Evolutionary conservation across 2,888 invertebrate genomes (phyloP).

Genomic region (Chaitophorus viminalis): DNA sequence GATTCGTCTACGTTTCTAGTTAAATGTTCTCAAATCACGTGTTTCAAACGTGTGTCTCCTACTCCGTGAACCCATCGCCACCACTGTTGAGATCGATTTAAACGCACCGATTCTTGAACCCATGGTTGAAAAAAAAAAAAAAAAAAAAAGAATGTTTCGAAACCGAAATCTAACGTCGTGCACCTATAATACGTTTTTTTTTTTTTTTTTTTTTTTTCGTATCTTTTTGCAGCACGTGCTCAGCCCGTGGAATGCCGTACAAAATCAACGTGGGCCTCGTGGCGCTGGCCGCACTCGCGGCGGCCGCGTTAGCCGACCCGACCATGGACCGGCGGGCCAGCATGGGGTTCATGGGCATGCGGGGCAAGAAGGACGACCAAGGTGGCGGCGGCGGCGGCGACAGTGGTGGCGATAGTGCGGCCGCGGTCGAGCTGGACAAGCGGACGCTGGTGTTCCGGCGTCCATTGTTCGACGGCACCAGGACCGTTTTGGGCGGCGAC

Average conservation of each 20-base stretch:
- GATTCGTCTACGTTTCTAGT: no score
- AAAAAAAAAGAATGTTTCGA: no score
- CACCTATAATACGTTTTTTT: no score
- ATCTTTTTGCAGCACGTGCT: neutral
- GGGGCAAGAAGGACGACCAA: constrained; percentile 65
- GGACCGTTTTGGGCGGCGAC: constrained; percentile 21
- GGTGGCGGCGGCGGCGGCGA: neutral
- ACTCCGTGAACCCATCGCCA: no score
- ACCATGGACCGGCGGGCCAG: constrained; percentile 46
- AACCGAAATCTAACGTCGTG: neutral
- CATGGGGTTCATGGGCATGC: constrained; percentile 70
- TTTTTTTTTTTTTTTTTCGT: no score
- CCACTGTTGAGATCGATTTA: no score
- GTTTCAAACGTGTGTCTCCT: no score
- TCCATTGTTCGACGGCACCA: constrained; percentile 24
- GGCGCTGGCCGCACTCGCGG: constrained; percentile 27
- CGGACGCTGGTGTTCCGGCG: constrained; percentile 47
- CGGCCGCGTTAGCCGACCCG: constrained; percentile 23
- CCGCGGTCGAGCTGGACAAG: constrained; percentile 51
- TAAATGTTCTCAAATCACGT: no score
- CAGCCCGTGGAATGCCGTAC: constrained; percentile 38
- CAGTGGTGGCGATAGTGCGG: neutral
- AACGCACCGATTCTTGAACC: no score
- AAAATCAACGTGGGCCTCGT: constrained; percentile 58
- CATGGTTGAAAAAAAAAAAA: neutral